Evolutionary conservation across 2,113 vertebrate genomes (phyloP), one percentile per base, ranked within the genome.

Genomic region (Chloropsis hardwickii): DNA sequence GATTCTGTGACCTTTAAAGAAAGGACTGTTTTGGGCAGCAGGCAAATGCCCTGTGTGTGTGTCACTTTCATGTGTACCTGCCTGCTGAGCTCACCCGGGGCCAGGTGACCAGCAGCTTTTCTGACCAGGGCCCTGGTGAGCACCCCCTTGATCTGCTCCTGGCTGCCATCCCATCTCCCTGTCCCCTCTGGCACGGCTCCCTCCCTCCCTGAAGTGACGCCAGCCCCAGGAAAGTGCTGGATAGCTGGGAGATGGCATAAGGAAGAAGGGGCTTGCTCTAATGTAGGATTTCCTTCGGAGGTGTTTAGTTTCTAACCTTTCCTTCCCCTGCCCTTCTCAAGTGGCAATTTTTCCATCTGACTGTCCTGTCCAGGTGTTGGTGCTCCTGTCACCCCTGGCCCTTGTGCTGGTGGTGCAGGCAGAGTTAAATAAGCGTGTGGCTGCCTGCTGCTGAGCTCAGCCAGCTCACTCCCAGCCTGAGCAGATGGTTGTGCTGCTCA

Each of bases 401-500:
- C 39, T 86, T 16, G 53, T 78, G 65, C 69, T 72, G 88, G 12
- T 94, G 82, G 66, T 56, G 76, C 78, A 81, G 78, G 18, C 70
- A 86, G 70, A 90, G 66, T 87, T 91, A 77, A 89, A 78, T 81
- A 60, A 67, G 50, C 58, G 3, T 81, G 83, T 50, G 81, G 58
- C 82, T 74, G 81, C 86, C 86, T 86, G 77, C 69, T 94, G 47
- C 81, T 48, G 69, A 70, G 93, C 77, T 95, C 77, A 19, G 81
- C 82, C 66, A 93, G 67, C 81, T 73, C 81, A 8, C 51, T 92
- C 82, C 48, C 79, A 70, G 53, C 78, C 76, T 44, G 88, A 96
- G 89, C 93, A 96, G 93, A 96, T 97, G 96, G 92, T 8, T 95
- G 58, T 94, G 76, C 58, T 91, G 88, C 94, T 93, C 84, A 76